Percentiles rank a stretch among this genome's conserved stretches.
phyloP scores from a whole-genome alignment of 2,888 invertebrate species.

The Nemapogon koenigi region DNA sequence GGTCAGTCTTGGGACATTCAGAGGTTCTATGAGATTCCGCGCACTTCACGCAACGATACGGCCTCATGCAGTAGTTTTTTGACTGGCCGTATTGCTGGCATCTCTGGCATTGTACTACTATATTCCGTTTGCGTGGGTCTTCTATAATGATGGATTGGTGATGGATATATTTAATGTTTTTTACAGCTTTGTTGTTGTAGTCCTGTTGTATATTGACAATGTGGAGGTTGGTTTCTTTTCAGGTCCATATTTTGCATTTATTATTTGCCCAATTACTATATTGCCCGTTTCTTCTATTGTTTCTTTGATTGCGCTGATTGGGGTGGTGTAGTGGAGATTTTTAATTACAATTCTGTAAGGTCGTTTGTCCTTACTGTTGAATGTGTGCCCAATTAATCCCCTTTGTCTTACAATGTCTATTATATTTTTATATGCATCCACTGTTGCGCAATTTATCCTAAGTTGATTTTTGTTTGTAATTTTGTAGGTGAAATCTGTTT shows the following conservation, averaged over 20 bases:
- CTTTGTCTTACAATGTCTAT: conserved; percentile 12
- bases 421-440: conserved; percentile 14
- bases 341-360: conserved; percentile 18
- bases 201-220: conserved; percentile 2
- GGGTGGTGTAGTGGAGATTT: conserved; percentile 18
- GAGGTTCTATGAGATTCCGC: conserved; percentile 13
- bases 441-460: conserved; percentile 3
- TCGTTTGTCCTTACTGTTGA: conserved; percentile 16
- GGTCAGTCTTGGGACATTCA: conserved; percentile 9
- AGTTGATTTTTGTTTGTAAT: conserved; percentile 15
- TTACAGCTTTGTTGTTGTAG: conserved; percentile 7
- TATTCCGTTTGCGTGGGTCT: conserved; percentile 17
- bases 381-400: conserved; percentile 20
- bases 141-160: conserved; percentile 16
- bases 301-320: conserved; percentile 13
- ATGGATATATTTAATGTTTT: conserved; percentile 12
- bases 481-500: conserved; percentile 9
- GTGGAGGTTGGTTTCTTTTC: conserved; percentile 6
- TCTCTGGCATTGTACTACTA: conserved; percentile 11
- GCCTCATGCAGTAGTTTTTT: conserved; percentile 16
- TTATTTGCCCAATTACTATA: conserved; percentile 17
- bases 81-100: conserved; percentile 17
- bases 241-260: conserved; percentile 16
- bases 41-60: conserved; percentile 17
- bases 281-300: conserved; percentile 18